Evolutionary conservation across 2,888 invertebrate species (phyloP), one percentile per base, ranked within the genome.

Genomic region (Carterocephalus palaemon): DNA sequence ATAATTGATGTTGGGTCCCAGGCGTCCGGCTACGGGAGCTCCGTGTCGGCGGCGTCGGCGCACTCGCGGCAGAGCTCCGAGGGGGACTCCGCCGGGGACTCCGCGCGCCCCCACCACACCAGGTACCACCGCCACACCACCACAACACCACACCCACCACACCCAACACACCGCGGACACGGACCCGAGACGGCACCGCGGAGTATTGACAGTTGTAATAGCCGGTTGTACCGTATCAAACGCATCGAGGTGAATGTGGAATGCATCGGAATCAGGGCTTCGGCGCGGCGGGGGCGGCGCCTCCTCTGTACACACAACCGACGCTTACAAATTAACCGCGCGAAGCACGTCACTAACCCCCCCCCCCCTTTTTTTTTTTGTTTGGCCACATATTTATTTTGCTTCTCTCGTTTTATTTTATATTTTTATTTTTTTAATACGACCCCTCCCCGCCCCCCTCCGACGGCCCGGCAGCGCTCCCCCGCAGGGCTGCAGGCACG

Each of bases 11-110:
- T 19, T 16, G 12, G 22, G 8, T 36, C 36, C 1, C 93, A 95
- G 87, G 96, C 94, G 64, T 96, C 95, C 40, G 96, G 96, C 49
- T 97, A 96, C 82, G 95, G 95, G 81, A 95, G 94, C 81, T 92
- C 94, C 64, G 93, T 92, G 73, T 87, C 87, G 45, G 93, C 91
- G 57, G 94, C 94, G 76, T 92, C 93, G 54, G 95, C 93, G 75
- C 94, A 95, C 86, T 95, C 95, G 75, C 89, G 96, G 56, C 96
- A 96, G 81, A 95, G 95, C 82, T 94, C 95, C 54, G 90, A 90
- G 71, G 95, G 95, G 12, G 90, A 90, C 62, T 76, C 74, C 47
- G 74, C 75, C 24, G 70, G 68, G 20, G 78, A 73, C 64, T 51
- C 61, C 46, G 47, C 64, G 32, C 74, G 68, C 2, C 79, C 57